phyloP scores from a whole-genome alignment of 1,140 invertebrate species.

The Halictus rubicundus region DNA sequence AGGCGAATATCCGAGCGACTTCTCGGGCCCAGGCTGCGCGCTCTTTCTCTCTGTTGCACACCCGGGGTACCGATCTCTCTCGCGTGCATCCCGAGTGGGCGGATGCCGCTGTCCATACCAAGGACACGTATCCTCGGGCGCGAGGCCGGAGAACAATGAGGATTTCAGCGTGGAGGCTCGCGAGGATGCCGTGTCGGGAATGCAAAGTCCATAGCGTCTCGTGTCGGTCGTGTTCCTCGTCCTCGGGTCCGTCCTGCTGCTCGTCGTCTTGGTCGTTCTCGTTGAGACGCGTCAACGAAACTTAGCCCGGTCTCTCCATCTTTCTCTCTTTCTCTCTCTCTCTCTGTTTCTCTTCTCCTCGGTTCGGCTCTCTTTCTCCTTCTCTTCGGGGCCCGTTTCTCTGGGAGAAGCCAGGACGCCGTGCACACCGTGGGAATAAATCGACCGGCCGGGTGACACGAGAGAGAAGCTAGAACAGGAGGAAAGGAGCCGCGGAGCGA shows the following conservation, averaged over 20 bases:
- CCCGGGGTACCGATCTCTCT: conserved; percentile 22
- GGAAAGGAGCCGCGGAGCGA: conserved; percentile 8
- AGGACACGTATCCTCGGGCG: conserved; percentile 57
- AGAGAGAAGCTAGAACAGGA: conserved; percentile 15
- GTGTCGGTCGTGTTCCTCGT: conserved; percentile 46
- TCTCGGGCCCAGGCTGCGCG: conserved; percentile 16
- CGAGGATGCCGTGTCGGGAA: conserved; percentile 56
- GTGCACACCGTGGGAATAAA: conserved; percentile 52
- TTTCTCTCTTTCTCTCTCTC: too few relatives aligned
- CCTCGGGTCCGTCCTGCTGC: conserved; percentile 25
- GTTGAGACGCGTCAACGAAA: conserved; percentile 34
- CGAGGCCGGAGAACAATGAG: conserved; percentile 64
- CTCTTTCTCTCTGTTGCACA: too few relatives aligned
- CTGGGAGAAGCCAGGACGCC: not conserved
- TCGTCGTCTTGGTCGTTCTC: conserved; percentile 21
- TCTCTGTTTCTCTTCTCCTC: not conserved
- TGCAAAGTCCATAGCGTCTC: conserved; percentile 51
- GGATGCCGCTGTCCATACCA: conserved; percentile 59
- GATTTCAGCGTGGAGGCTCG: conserved; percentile 56
- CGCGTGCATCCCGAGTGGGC: conserved; percentile 58
- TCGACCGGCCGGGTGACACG: conserved; percentile 44
- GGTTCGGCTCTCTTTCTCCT: not conserved
- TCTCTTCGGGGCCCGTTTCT: too few relatives aligned
- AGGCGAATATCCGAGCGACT: conserved; percentile 46
- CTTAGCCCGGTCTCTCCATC: conserved; percentile 1